A percentile compares a stretch with the other conserved stretches of the same genome.
Conservation (phyloP, 2,888 invertebrate genomes). For the Chorisops tibialis region DNA sequence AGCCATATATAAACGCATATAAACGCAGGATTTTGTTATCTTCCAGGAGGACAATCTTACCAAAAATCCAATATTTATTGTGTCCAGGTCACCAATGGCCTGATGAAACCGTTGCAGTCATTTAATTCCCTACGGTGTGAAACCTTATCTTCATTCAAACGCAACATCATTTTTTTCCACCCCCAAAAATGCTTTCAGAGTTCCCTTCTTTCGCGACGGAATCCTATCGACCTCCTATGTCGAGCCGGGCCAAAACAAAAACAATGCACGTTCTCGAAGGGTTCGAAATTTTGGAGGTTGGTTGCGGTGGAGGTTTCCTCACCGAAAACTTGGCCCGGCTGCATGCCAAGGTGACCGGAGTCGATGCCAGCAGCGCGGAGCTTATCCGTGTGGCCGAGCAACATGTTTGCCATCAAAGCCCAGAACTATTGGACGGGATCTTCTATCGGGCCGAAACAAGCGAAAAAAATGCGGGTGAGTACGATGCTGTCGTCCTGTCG, state of each 20-base stretch:
- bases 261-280: constrained; percentile 62
- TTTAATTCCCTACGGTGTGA: too few species aligned
- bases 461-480: constrained; percentile 58
- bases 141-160: too few species aligned
- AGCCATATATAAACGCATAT: too few species aligned
- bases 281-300: constrained; percentile 76
- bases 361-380: constrained; percentile 74
- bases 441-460: constrained; percentile 46
- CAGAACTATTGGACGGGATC: constrained; percentile 43
- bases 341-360: constrained; percentile 75
- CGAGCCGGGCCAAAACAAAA: constrained; percentile 48
- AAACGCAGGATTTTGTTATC: too few species aligned
- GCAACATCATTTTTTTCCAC: too few species aligned
- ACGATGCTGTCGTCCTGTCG: constrained; percentile 82
- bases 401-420: constrained; percentile 53
- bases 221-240: constrained; percentile 56
- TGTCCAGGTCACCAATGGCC: too few species aligned
- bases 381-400: constrained; percentile 65
- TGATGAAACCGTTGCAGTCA: too few species aligned
- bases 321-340: constrained; percentile 74
- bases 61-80: too few species aligned
- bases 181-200: too few species aligned
- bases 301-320: constrained; percentile 86
- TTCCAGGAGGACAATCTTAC: too few species aligned
- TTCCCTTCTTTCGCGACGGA: constrained; percentile 73